Evolutionary conservation across 2,888 invertebrate genomes (phyloP).

Genomic region (Microplitis deprimator): DNA sequence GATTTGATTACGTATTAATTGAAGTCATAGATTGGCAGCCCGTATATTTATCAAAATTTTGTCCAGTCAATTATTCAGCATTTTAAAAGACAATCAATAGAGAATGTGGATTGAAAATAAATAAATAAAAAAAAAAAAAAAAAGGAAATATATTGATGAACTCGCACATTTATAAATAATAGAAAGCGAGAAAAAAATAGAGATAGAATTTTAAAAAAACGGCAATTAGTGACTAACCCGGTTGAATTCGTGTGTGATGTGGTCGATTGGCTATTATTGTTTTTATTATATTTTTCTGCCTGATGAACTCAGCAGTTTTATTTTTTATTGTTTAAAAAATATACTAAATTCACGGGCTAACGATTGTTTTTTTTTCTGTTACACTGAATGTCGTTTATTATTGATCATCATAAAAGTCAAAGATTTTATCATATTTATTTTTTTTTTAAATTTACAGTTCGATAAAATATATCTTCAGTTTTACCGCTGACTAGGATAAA

Average conservation of each 20-base stretch:
- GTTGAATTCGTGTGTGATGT: constrained; percentile 32
- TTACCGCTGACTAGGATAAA: background rate
- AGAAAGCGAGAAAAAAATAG: constrained; percentile 8
- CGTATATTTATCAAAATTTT: too few species aligned
- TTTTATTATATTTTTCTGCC: constrained; percentile 32
- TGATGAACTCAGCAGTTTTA: constrained; percentile 9
- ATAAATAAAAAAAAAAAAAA: constrained; percentile 3
- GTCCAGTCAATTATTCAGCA: background rate
- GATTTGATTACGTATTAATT: too few species aligned
- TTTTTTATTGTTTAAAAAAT: constrained; percentile 7
- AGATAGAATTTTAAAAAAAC: constrained; percentile 15
- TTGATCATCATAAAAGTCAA: background rate
- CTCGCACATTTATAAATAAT: background rate
- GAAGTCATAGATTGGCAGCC: too few species aligned
- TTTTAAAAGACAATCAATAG: background rate
- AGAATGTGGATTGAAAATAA: background rate
- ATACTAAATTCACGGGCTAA: background rate
- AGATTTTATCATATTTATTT: background rate
- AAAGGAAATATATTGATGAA: constrained; percentile 7
- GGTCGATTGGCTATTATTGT: constrained; percentile 26
- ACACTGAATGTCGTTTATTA: background rate
- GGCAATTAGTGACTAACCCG: constrained; percentile 37
- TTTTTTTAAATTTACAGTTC: background rate
- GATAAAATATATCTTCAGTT: background rate
- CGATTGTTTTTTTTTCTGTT: background rate